Evolutionary conservation across 2,797 vertebrate genomes (phyloP), one percentile per base, ranked within the genome.

Genomic region (Moxostoma hubbsi): DNA sequence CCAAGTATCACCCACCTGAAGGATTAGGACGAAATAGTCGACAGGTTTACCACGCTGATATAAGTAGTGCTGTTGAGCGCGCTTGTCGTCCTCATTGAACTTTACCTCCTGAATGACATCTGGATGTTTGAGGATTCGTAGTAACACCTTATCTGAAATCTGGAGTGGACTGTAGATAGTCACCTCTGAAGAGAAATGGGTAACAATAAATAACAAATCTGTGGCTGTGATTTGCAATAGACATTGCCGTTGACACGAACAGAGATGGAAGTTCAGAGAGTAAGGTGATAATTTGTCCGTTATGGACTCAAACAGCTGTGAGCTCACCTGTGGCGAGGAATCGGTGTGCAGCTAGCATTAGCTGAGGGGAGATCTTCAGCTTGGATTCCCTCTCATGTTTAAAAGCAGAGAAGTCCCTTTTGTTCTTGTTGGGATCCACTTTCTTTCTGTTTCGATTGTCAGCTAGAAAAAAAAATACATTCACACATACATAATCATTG

Each of bases 321-420:
- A 57, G 55, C 85, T 88, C 83, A 93, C 98, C 98, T 0, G 97
- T 98, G 16, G 96, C 95, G 75, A 99, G 92, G 92, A 99, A 99
- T 10, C 97, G 96, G 84, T 99, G 98, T 7, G 97, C 97, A 0
- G 97, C 97, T 86, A 99, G 88, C 79, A 98, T 95, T 16, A 99
- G 94, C 90, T 99, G 98, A 0, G 97, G 96, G 0, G 97, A 97
- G 69, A 99, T 95, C 92, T 99, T 99, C 85, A 98, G 94, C 68
- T 96, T 96, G 15, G 93, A 93, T 76, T 98, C 97, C 0, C 86
- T 91, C 47, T 96, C 93, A 0, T 96, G 83, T 82, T 98, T 99
- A 89, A 99, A 99, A 82, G 96, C 97, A 0, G 98, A 99, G 91
- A 98, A 99, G 85, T 99, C 97, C 0, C 94, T 87, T 62, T 97